Conservation (phyloP, 2,888 invertebrate species). For the Acrobasis repandana region DNA sequence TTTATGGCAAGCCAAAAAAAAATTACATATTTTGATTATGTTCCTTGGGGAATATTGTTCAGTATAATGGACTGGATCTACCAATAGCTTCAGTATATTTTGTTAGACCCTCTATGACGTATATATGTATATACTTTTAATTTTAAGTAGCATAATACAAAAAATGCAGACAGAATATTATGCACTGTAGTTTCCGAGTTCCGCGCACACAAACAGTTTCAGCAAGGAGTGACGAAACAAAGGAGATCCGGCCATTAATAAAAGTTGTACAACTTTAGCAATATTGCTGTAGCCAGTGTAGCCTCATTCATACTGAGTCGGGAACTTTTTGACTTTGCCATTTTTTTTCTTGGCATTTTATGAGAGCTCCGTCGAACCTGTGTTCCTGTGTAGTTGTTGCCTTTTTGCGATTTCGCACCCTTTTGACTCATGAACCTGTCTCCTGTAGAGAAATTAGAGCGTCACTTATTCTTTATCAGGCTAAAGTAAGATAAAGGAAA, state of each 20-base stretch:
- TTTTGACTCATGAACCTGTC: background rate
- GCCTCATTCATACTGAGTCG: slow-evolving; percentile 52
- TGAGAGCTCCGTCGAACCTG: slow-evolving; percentile 30
- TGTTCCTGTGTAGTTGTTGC: slow-evolving; percentile 31
- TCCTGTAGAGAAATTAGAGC: background rate
- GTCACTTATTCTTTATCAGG: no score
- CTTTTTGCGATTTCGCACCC: slow-evolving; percentile 21
- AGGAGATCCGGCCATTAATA: slow-evolving; percentile 61
- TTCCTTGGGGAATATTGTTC: no score
- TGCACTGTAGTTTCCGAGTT: slow-evolving; percentile 58
- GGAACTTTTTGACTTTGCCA: slow-evolving; percentile 33
- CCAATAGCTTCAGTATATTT: no score
- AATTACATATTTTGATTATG: no score
- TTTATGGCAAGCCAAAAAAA: no score
- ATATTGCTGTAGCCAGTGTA: slow-evolving; percentile 66
- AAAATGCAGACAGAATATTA: background rate
- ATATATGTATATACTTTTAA: background rate
- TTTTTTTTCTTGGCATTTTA: slow-evolving; percentile 22
- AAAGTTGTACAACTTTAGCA: slow-evolving; percentile 72
- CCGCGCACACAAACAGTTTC: slow-evolving; percentile 50
- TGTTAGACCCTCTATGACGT: no score
- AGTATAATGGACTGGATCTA: no score
- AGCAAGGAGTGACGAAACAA: slow-evolving; percentile 54
- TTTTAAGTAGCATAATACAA: background rate
- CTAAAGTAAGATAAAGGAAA: no score